Percentiles rank a stretch among this genome's conserved stretches.
Conservation (phyloP, 1,140 invertebrate genomes). For the Caenorhabditis latens region DNA sequence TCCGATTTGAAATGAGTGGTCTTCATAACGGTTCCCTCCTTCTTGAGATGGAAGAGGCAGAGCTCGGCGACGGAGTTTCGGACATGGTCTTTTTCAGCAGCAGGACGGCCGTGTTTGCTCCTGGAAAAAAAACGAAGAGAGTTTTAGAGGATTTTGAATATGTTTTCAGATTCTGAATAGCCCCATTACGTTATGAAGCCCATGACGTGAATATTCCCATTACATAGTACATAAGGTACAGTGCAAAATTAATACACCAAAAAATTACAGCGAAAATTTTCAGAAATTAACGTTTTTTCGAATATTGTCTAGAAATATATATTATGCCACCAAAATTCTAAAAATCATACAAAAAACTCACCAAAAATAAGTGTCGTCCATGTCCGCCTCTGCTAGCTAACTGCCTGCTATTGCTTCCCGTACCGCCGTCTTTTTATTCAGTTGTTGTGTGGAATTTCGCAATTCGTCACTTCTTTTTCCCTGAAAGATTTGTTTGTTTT, state of each 20-base stretch:
- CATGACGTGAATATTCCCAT: no score
- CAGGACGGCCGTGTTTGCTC: conserved; percentile 11
- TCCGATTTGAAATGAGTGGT: conserved; percentile 3
- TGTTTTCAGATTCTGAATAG: neutral
- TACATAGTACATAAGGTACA: no score
- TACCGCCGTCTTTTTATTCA: conserved; percentile 22
- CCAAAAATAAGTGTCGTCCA: conserved; percentile 37
- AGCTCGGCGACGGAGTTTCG: conserved; percentile 29
- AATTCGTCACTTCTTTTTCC: neutral
- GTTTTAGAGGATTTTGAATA: no score
- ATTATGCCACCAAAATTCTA: no score
- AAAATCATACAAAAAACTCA: neutral
- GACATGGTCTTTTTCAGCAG: neutral
- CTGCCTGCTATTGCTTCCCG: neutral
- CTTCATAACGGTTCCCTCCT: conserved; percentile 11
- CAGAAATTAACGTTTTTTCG: no score
- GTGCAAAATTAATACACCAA: no score
- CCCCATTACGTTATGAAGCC: no score
- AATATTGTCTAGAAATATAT: no score
- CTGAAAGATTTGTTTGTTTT: conserved; percentile 1
- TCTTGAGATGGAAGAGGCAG: conserved; percentile 6
- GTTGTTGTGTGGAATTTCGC: conserved; percentile 17
- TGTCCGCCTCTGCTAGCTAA: neutral
- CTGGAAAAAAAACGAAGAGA: neutral
- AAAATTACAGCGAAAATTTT: no score